Percentiles rank a stretch among this genome's conserved stretches.
Evolutionary conservation across 2,888 invertebrate species (phyloP).

Genomic region (Orthosia cruda): DNA sequence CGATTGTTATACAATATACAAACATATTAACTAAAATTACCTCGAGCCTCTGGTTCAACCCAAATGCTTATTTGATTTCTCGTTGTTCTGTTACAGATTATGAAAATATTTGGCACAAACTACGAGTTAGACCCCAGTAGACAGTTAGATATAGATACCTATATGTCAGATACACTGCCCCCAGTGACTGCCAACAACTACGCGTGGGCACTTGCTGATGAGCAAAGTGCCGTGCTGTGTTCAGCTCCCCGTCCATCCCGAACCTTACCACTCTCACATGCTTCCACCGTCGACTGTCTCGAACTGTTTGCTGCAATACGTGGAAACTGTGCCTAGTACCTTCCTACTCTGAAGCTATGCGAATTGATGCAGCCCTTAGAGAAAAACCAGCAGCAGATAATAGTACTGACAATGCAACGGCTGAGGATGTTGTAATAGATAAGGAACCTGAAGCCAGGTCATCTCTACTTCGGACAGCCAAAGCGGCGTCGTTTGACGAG

Average conservation of each 20-base stretch:
- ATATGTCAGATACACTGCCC: slow-evolving; percentile 87
- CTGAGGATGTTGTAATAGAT: slow-evolving; percentile 77
- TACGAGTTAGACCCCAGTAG: slow-evolving; percentile 92
- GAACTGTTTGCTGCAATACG: slow-evolving; percentile 93
- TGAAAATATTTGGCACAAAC: slow-evolving; percentile 95
- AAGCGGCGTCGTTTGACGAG: slow-evolving; percentile 89
- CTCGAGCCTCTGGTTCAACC: slow-evolving; percentile 30
- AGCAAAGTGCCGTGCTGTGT: slow-evolving; percentile 90
- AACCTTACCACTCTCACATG: slow-evolving; percentile 92
- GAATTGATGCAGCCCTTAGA: slow-evolving; percentile 89
- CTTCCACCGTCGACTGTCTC: slow-evolving; percentile 93
- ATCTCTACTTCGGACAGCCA: slow-evolving; percentile 76
- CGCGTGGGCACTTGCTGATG: slow-evolving; percentile 87
- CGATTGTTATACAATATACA: slow-evolving; percentile 32
- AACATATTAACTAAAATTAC: slow-evolving; percentile 36
- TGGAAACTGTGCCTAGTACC: slow-evolving; percentile 94
- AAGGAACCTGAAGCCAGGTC: slow-evolving; percentile 81
- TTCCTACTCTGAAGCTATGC: slow-evolving; percentile 96
- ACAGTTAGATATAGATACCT: slow-evolving; percentile 88
- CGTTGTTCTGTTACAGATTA: slow-evolving; percentile 90
- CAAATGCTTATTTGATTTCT: slow-evolving; percentile 37
- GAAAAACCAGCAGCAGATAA: slow-evolving; percentile 83
- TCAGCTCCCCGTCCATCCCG: slow-evolving; percentile 91
- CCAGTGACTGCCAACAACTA: slow-evolving; percentile 87
- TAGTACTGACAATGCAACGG: slow-evolving; percentile 63